These are phyloP conservation scores for Uria aalge DNA, from an alignment of 2,113 vertebrate species.

Conservation along the genomic window DNA sequence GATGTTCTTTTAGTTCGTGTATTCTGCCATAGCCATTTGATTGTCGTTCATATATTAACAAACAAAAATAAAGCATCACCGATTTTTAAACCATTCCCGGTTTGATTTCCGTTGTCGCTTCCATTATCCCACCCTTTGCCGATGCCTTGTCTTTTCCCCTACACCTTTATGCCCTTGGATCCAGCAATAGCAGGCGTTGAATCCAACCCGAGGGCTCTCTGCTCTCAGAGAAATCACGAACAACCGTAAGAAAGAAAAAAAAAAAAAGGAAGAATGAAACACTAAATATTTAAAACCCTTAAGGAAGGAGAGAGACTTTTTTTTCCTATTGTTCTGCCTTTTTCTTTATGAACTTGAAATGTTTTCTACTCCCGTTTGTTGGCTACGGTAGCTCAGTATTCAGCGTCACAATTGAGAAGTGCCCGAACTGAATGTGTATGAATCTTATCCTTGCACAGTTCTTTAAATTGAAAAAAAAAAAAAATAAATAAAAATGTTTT, in stretches of 20 bases:
- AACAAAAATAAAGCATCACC: not conserved
- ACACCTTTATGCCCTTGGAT: not conserved
- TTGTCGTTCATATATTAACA: not conserved
- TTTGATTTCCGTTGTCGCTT: not conserved
- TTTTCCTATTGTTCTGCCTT: constrained; percentile 70
- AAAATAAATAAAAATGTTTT: constrained; percentile 83
- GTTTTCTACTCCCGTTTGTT: constrained; percentile 76
- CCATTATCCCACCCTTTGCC: not conserved
- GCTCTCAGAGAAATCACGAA: constrained; percentile 21
- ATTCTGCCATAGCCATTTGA: not conserved
- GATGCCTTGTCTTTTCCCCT: not conserved
- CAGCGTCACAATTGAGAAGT: constrained; percentile 75
- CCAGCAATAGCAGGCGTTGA: not conserved
- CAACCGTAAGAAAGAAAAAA: not conserved
- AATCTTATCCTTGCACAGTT: constrained; percentile 89
- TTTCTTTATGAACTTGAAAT: constrained; percentile 74
- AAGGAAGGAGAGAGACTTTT: constrained; percentile 47
- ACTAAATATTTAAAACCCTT: constrained; percentile 47
- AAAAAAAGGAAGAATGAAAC: constrained; percentile 37
- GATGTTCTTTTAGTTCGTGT: not conserved
- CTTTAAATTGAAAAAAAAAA: constrained; percentile 84
- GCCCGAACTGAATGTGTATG: constrained; percentile 86
- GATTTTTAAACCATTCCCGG: not conserved
- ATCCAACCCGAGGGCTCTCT: not conserved
- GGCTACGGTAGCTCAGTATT: constrained; percentile 74